phyloP scores from a whole-genome alignment of 2,797 vertebrate genomes.

The Fratercula arctica region DNA sequence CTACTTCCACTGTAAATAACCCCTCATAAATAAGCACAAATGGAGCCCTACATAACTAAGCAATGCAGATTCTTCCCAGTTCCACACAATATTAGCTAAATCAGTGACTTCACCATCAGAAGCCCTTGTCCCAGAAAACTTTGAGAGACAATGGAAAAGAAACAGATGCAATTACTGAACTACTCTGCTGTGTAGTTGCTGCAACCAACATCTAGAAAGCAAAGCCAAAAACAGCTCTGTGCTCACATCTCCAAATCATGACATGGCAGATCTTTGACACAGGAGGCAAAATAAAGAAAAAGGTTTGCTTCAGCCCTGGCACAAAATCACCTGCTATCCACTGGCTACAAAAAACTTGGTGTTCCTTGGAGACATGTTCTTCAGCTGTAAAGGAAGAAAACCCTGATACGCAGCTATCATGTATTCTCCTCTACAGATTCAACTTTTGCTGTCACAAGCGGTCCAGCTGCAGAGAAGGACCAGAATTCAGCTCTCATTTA shows the following conservation, averaged over 20 bases:
- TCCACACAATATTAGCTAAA: conserved; percentile 7
- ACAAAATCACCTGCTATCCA: neutral
- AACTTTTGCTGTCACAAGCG: neutral
- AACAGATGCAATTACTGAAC: neutral
- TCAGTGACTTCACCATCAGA: conserved; percentile 27
- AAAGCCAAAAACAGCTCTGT: neutral
- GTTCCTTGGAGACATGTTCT: neutral
- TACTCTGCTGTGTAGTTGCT: neutral
- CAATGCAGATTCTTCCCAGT: neutral
- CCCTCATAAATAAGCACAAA: conserved; percentile 19
- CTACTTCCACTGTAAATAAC: conserved; percentile 32
- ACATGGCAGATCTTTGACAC: neutral
- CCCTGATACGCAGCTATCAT: neutral
- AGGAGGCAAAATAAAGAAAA: neutral
- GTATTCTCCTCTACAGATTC: neutral
- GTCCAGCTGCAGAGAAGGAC: neutral
- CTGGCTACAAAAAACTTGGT: neutral
- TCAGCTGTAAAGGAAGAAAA: neutral
- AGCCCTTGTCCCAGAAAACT: conserved; percentile 1
- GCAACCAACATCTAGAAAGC: neutral
- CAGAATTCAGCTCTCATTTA: neutral
- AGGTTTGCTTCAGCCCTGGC: neutral
- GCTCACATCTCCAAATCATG: neutral
- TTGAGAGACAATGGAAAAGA: neutral
- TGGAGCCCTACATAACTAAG: neutral